Base-by-base conservation (phyloP, 2,888 invertebrate species). In the Tenthredo scrophulariae region DNA sequence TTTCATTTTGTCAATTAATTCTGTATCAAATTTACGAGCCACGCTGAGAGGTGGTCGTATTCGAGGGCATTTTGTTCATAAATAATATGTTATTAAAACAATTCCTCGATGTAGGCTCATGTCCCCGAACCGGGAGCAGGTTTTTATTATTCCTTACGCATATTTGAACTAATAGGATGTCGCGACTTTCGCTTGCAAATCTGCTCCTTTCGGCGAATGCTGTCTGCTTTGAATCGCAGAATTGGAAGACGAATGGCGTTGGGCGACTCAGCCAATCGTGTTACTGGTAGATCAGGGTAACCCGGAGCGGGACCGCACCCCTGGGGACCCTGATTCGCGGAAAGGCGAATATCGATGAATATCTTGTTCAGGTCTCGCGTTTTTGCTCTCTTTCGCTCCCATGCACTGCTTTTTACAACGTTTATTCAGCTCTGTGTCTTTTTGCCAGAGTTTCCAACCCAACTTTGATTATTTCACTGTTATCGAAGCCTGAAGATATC, bases 131-230 rank as follows among this genome's bases (percentile, higher is more conserved):
- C 22, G 9, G 13, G 7, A 77, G 9, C 18, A 65, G 37, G 18
- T 43, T 87, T 88, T 70, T 87, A 86, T 79, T 46, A 67, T 67
- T 67, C 70, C 67, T 83, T n/a, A 29, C 46, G 83, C 50, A 43
- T 70, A 70, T 70, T 65, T 15, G 83, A 67, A 83, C 83, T 83
- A 46, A 83, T 83, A 43, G 65, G 83, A 83, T 67, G 46, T 37
- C 29, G 67, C 29, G 67, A 83, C 83, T 50, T 46, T 83, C 67
- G 43, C 50, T 46, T 40, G 67, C 10, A 46, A 83, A 83, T 70
- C 46, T 50, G 15, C 29, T 83, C 46, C 67, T 65, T 83, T 70
- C n/a, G 67, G 67, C 50, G 46, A 46, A 67, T 40, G 1, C 67
- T 46, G 67, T 46, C 58, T 58, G 37, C 62, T 80, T 80, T 22